These are phyloP conservation scores for Conchocele bisecta DNA, from an alignment of 2,888 invertebrate genomes.

Conservation along the genomic window DNA sequence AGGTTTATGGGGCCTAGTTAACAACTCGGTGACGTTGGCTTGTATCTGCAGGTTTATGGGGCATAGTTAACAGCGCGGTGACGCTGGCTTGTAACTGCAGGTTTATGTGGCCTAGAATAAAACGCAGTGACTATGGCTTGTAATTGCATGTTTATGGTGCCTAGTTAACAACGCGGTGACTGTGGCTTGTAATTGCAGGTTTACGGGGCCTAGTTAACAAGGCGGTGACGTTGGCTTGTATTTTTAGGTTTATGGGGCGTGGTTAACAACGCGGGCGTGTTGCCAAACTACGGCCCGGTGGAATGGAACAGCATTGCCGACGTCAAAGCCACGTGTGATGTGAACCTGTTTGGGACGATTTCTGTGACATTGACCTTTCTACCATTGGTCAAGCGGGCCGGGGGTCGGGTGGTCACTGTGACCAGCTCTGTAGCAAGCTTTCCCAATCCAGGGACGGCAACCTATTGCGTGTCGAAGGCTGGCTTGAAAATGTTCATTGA, in stretches of 20 bases:
- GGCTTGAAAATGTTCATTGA: slow-evolving; percentile 71
- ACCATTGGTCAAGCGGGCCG: slow-evolving; percentile 62
- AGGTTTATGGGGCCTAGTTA: too few species aligned
- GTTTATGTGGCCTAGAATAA: too few species aligned
- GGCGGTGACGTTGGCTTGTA: too few species aligned
- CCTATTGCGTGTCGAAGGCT: slow-evolving; percentile 70
- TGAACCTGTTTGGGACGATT: slow-evolving; percentile 80
- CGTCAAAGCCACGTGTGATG: slow-evolving; percentile 64
- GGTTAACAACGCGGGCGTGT: slow-evolving; percentile 74
- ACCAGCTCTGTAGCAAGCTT: slow-evolving; percentile 65
- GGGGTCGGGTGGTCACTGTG: slow-evolving; percentile 71
- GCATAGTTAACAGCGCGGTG: too few species aligned
- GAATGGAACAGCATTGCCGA: slow-evolving; percentile 78
- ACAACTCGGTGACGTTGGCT: too few species aligned
- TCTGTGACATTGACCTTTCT: slow-evolving; percentile 63
- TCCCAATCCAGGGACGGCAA: slow-evolving; percentile 35
- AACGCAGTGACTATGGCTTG: too few species aligned
- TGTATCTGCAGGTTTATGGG: too few species aligned
- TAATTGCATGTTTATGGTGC: too few species aligned
- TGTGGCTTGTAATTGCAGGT: too few species aligned
- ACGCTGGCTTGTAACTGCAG: too few species aligned
- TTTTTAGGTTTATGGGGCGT: slow-evolving; percentile 72
- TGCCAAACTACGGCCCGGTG: slow-evolving; percentile 66
- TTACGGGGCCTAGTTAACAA: too few species aligned
- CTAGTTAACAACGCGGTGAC: too few species aligned